phyloP scores from a whole-genome alignment of 2,888 invertebrate species.

The Eudemis profundana region DNA sequence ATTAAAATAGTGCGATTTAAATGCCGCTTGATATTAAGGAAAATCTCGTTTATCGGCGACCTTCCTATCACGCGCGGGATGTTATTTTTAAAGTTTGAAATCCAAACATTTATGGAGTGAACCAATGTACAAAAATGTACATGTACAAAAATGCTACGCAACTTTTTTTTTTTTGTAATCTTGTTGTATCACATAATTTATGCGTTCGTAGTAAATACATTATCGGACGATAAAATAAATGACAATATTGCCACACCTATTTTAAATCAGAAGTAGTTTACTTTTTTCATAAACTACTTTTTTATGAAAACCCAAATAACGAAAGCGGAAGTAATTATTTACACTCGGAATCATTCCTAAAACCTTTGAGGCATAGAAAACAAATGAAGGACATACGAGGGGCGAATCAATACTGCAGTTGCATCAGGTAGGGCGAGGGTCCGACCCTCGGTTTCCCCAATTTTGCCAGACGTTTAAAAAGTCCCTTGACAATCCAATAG shows the following conservation, averaged over 20 bases:
- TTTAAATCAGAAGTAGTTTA: no score
- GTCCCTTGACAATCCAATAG: background rate
- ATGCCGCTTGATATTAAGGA: background rate
- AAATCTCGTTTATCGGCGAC: background rate
- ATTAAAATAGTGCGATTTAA: background rate
- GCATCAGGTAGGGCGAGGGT: constrained; percentile 67
- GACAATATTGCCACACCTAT: no score
- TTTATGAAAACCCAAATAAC: background rate
- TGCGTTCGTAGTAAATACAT: no score
- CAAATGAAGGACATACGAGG: constrained; percentile 58
- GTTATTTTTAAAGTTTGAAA: constrained; percentile 8
- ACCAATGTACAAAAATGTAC: no score
- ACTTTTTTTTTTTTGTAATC: no score
- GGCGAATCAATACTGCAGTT: constrained; percentile 80
- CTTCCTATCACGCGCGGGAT: constrained; percentile 10
- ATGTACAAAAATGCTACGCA: no score
- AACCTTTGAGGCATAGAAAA: constrained; percentile 44
- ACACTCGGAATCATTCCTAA: constrained; percentile 23
- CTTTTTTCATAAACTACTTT: background rate
- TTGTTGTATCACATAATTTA: no score
- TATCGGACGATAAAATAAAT: no score
- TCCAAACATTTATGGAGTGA: background rate
- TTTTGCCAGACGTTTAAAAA: background rate
- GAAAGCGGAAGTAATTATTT: constrained; percentile 19
- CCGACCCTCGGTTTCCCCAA: constrained; percentile 57